A percentile compares a stretch with the other conserved stretches of the same genome.
Evolutionary conservation across 1,140 invertebrate species (phyloP).

Genomic region (Idris sp.): DNA sequence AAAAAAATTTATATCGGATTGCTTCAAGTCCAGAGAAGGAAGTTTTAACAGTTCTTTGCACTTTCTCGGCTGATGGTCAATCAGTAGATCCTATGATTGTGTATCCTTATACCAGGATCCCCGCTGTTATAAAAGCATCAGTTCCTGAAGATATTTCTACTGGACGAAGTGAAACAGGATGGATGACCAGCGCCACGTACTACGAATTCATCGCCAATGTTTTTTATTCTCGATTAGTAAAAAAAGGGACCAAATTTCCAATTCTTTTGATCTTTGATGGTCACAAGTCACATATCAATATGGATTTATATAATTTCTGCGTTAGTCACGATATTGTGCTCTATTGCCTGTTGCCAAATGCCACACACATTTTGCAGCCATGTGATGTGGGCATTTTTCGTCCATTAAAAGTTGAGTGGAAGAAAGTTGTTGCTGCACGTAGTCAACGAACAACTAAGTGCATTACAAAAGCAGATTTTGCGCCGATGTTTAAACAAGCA

Average conservation of each 20-base stretch:
- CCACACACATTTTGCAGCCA: constrained; percentile 72
- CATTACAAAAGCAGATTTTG: constrained; percentile 67
- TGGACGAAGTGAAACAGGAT: constrained; percentile 60
- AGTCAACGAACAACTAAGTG: no score
- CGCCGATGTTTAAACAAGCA: constrained; percentile 65
- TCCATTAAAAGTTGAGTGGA: no score
- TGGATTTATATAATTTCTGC: constrained; percentile 59
- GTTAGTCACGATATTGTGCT: constrained; percentile 61
- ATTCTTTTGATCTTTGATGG: constrained; percentile 66
- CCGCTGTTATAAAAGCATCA: constrained; percentile 15
- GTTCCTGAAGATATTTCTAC: constrained; percentile 57
- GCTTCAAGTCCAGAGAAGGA: no score
- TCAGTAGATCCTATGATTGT: constrained; percentile 26
- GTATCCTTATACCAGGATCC: constrained; percentile 29
- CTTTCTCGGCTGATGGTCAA: background rate
- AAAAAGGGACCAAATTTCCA: constrained; percentile 58
- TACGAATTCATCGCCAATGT: constrained; percentile 68
- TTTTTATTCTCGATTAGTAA: constrained; percentile 58
- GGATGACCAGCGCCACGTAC: constrained; percentile 67
- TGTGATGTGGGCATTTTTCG: constrained; percentile 70
- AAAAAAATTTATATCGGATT: no score
- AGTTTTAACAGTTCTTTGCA: no score
- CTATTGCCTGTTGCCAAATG: constrained; percentile 67
- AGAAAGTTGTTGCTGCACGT: no score
- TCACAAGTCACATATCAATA: constrained; percentile 24